Base-by-base conservation (phyloP, 2,113 vertebrate species). In the Triplophysa rosa region DNA sequence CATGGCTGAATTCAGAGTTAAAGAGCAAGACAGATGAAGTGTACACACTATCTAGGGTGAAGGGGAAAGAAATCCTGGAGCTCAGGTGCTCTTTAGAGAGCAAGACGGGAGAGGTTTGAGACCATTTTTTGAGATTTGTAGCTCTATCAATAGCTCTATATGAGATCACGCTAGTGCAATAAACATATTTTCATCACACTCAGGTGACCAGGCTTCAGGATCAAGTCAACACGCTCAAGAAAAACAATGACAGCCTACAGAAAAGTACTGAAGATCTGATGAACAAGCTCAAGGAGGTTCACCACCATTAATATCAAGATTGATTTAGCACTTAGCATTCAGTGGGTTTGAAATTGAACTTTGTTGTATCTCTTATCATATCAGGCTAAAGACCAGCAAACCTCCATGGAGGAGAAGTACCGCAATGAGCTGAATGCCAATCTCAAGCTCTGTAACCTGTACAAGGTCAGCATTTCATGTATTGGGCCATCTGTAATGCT, bases 1-100 rank as follows among this genome's bases (percentile, higher is more conserved):
- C 91, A 0, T 98, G 96, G 96, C 85, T 98, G 76, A 95, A 94
- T 21, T 19, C 91, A 0, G 95, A 99, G 79, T 84, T 99, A 86
- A 95, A 96, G 89, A 92, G 90, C 59, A 99, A 99, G 92, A 98
- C 95, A 0, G 96, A 98, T 47, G 97, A 98, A 77, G 90, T 99
- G 45, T 85, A 97, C 3, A 92, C 88, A 29, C 90, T 94, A 61
- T 91, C 91, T 70, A 94, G 94, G 86, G 95, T 96, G 82, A 98
- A 94, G 68, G 96, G 96, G 85, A 95, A 94, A 86, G 95, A 97
- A 88, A 94, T 96, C 70, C 82, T 99, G 81, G 95, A 97, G 79
- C 93, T 98, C 9, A 95, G 90, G 79, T 94, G 93, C 70, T 92
- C 83, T 77, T 87, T 97, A 88, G 94, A 97, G 88, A 95, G 90